Conservation (phyloP, 2,888 invertebrate species). For the Boloria euphrosyne region DNA sequence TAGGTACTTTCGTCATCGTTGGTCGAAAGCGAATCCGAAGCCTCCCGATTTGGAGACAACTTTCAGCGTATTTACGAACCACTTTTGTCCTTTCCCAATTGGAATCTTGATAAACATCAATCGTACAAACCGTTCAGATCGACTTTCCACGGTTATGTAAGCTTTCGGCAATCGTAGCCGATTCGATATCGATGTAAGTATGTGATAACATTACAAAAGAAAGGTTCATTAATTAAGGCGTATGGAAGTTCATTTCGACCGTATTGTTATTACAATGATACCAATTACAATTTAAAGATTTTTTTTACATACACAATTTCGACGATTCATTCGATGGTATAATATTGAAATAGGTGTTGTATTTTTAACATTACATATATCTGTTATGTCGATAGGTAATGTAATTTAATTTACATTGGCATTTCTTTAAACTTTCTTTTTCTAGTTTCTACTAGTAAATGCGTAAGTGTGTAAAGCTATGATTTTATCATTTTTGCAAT, state of each 20-base stretch:
- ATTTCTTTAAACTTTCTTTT: conserved; percentile 20
- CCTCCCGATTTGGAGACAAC: conserved; percentile 72
- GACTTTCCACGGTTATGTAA: conserved; percentile 75
- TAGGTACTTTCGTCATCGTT: conserved; percentile 67
- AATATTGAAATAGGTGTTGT: conserved; percentile 7
- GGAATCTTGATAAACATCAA: conserved; percentile 71
- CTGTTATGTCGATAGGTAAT: conserved; percentile 12
- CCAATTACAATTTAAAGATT: conserved; percentile 34
- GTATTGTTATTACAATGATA: conserved; percentile 35
- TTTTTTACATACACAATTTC: conserved; percentile 24
- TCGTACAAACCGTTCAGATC: conserved; percentile 66
- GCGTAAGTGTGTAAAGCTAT: conserved; percentile 6
- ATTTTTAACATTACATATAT: not conserved
- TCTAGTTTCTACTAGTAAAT: conserved; percentile 11
- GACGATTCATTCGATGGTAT: conserved; percentile 18
- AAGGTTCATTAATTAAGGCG: conserved; percentile 66
- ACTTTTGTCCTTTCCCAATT: conserved; percentile 76
- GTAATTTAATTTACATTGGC: conserved; percentile 20
- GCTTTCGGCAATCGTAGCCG: conserved; percentile 55
- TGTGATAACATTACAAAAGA: conserved; percentile 53
- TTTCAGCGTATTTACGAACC: conserved; percentile 71
- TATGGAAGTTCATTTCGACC: conserved; percentile 49
- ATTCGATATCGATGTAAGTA: conserved; percentile 51
- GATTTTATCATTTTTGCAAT: conserved; percentile 4
- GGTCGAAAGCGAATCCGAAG: conserved; percentile 73